Evolutionary conservation across 2,113 vertebrate species (phyloP), one percentile per base, ranked within the genome.

Genomic region (Dolichallabes microphthalmus): DNA sequence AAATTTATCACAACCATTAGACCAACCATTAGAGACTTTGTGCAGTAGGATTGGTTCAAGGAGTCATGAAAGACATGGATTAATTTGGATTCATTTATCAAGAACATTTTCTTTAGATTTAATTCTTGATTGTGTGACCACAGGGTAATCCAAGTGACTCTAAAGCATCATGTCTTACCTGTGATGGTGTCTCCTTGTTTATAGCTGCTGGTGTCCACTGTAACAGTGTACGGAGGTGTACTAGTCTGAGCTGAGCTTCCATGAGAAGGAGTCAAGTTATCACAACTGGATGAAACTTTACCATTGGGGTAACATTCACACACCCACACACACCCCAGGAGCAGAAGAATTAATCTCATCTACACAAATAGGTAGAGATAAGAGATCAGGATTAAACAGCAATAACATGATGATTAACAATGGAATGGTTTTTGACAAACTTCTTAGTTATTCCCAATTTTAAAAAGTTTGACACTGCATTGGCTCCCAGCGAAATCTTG

Each of bases 111-210:
- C 45, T 27, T 60, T 7, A 9, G 22, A 22, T 60, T 19, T 60
- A 20, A 9, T 2, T 20, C 58, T 60, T 22, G 58, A 19, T 60
- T 25, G 8, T 61, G 22, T 61, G 60, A 64, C 4, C 14, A n/a
- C 14, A 64, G n/a, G 30, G 8, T 2, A 17, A 35, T 6, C 45
- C 45, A 45, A 45, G 45, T 45, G 7, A 45, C 45, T 45, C 45
- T 45, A 45, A 8, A 45, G 15, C 30, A 69, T 35, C n/a, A 17
- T 55, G 50, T 76, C 52, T 89, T 81, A 93, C 93, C 93, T 91
- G 6, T 93, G 19, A 94, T 85, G 8, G 74, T 55, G 9, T 90
- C 82, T 60, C 92, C 91, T 0, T n/a, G 61, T 50, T 12, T 82
- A 73, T 88, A 92, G 22, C 8, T 90, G 45, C 15, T 87, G 2